Conservation (phyloP, 2,113 vertebrate genomes). For the Engystomops pustulosus region DNA sequence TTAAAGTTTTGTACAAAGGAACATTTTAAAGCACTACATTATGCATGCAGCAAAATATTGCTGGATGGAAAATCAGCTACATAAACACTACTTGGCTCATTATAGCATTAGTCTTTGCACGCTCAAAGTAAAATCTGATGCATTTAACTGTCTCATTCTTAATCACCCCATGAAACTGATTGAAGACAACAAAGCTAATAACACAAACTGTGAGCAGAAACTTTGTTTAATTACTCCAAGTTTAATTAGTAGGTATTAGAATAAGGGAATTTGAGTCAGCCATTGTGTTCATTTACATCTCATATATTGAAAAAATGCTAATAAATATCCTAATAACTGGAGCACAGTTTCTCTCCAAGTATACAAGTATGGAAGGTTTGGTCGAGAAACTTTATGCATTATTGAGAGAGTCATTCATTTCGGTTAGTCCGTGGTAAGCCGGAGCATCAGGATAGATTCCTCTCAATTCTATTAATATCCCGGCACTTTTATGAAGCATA, state of each 20-base stretch:
- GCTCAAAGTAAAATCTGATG: slow-evolving; percentile 60
- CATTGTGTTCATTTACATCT: slow-evolving; percentile 53
- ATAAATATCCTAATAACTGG: slow-evolving; percentile 32
- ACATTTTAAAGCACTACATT: slow-evolving; percentile 60
- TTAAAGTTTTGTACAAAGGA: slow-evolving; percentile 59
- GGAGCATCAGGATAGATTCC: slow-evolving; percentile 29
- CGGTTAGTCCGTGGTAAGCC: slow-evolving; percentile 39
- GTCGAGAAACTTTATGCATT: slow-evolving; percentile 48
- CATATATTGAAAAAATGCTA: slow-evolving; percentile 26
- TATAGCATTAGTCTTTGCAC: slow-evolving; percentile 57
- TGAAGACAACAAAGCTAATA: slow-evolving; percentile 60
- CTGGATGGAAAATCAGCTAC: slow-evolving; percentile 56
- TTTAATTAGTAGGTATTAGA: slow-evolving; percentile 59
- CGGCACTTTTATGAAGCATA: neutral
- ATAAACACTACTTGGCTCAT: slow-evolving; percentile 61
- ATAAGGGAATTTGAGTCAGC: slow-evolving; percentile 50
- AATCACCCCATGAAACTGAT: slow-evolving; percentile 61
- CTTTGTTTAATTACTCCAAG: slow-evolving; percentile 59
- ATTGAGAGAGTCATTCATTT: slow-evolving; percentile 52
- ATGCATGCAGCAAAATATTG: slow-evolving; percentile 60
- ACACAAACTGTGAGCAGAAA: slow-evolving; percentile 55
- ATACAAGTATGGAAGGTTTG: neutral
- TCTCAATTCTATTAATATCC: slow-evolving; percentile 44
- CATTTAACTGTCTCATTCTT: slow-evolving; percentile 60
- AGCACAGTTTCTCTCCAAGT: neutral